Base-by-base conservation (phyloP, 2,113 vertebrate genomes). In the Corythoichthys haematopterus region DNA sequence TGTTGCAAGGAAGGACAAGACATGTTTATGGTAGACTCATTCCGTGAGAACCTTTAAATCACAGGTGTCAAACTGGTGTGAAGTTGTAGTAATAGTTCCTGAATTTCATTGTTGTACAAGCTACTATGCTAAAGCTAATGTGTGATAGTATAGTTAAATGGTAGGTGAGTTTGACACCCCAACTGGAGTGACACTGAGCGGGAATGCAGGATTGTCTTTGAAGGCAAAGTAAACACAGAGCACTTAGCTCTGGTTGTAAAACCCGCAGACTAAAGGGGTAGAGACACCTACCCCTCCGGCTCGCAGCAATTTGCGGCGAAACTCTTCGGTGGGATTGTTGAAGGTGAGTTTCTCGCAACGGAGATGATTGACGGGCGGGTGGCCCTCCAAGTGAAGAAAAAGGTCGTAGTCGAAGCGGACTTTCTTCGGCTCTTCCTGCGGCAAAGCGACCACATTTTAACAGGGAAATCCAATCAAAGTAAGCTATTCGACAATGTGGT, bases 261-360 rank as follows among this genome's bases (percentile, higher is more conserved):
- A 79, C 51, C 66, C 63, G 40, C 35, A 61, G 53, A 62, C 75
- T 40, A 66, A 65, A 66, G 65, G 57, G 65, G 64, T 45, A 40
- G 38, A 40, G 40, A 14, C 20, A 72, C 87, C 71, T 90, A 99
- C 96, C 94, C 97, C 97, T 87, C 97, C 96, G 1, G 97, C 97
- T 87, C 86, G 94, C 45, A 98, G 92, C 35, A 99, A 92, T 78
- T 98, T 98, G 79, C 91, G 94, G 1, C 96, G 93, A 87, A 99
- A 99, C 73, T 98, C 97, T 69, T 94, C 92, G 2, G 97, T 98
- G 43, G 97, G 97, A 85, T 98, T 99, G 92, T 98, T 99, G 88
- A 99, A 99, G 71, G 97, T 99, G 75, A 99, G 93, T 68, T 99
- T 99, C 92, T 99, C 97, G 2, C 97, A 99, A 71, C 97, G 97